A percentile compares a stretch with the other conserved stretches of the same genome.
Evolutionary conservation across 2,888 invertebrate species (phyloP).

Genomic region (Acanthopleura granulata): DNA sequence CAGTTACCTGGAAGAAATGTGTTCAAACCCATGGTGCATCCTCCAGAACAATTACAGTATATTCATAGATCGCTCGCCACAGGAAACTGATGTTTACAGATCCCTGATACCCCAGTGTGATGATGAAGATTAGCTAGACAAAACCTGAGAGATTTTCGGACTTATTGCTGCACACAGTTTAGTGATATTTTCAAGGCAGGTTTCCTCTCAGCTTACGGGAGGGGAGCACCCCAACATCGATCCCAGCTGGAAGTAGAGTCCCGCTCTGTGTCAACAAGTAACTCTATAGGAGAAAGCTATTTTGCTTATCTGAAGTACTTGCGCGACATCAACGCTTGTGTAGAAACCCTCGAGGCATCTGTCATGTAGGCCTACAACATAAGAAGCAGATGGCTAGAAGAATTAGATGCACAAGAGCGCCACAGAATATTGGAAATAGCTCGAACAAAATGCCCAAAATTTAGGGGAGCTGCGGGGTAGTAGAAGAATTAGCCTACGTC

Average conservation of each 20-base stretch:
- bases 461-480: not conserved
- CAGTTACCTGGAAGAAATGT: not conserved
- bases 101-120: not conserved
- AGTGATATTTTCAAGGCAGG: not conserved
- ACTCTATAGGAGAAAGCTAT: conserved; percentile 11
- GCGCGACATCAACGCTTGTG: not conserved
- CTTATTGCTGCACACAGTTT: not conserved
- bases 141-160: not conserved
- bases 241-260: not conserved
- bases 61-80: not conserved
- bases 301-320: conserved; percentile 11
- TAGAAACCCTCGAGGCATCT: no score
- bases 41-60: not conserved
- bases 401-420: not conserved
- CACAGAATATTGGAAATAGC: not conserved
- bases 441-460: not conserved
- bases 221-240: not conserved
- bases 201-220: not conserved
- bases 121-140: not conserved
- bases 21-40: conserved; percentile 8
- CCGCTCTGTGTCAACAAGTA: not conserved
- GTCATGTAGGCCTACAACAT: conserved; percentile 9
- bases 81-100: not conserved
- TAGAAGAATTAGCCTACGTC: not conserved
- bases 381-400: not conserved